phyloP scores from a whole-genome alignment of 2,113 vertebrate species.

The Zosterops japonicus region DNA sequence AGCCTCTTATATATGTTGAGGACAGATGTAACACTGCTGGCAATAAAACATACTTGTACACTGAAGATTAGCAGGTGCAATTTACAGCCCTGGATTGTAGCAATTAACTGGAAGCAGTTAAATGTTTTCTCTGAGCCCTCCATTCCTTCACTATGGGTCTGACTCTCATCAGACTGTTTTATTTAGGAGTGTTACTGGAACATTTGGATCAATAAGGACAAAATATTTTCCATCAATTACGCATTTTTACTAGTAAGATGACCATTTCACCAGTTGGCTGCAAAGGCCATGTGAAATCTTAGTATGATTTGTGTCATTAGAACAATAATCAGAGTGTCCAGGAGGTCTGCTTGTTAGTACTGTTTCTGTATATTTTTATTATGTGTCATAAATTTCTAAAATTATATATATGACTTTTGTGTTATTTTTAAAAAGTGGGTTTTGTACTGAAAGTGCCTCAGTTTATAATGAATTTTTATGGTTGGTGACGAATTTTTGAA shows the following conservation, averaged over 20 bases:
- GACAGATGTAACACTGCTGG: neutral
- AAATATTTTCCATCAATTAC: neutral
- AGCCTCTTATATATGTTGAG: neutral
- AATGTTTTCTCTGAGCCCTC: neutral
- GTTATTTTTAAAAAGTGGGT: neutral
- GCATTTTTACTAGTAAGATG: neutral
- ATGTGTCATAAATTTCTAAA: neutral
- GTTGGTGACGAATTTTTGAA: neutral
- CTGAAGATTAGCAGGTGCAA: neutral
- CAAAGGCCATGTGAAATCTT: neutral
- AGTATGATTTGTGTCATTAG: neutral
- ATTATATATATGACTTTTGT: neutral
- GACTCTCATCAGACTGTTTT: neutral
- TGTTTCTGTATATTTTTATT: neutral
- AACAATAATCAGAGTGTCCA: neutral
- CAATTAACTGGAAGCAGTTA: neutral
- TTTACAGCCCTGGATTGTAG: neutral
- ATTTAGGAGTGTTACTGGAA: neutral
- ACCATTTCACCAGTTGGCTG: neutral
- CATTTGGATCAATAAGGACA: neutral
- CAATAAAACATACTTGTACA: neutral
- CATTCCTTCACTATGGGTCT: neutral
- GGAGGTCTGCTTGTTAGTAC: neutral
- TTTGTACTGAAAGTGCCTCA: neutral
- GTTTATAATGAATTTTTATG: neutral